Evolutionary conservation across 2,113 vertebrate species (phyloP).

Genomic region (Pristiophorus japonicus): DNA sequence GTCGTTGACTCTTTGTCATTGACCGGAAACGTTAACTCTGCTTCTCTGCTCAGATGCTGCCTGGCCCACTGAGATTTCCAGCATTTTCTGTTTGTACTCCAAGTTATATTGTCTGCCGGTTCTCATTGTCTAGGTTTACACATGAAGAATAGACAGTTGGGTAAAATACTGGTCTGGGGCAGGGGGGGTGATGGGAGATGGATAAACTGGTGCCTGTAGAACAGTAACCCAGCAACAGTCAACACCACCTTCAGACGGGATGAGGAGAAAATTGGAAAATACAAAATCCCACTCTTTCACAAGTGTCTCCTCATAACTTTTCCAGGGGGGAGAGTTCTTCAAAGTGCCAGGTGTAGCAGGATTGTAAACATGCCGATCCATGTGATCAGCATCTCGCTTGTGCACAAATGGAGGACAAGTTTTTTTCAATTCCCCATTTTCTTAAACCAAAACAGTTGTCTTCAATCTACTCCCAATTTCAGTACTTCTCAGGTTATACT

Average conservation of each 20-base stretch:
- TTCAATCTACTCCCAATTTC: neutral
- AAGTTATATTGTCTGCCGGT: neutral
- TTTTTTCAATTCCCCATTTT: neutral
- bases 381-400: neutral
- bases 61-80: no score
- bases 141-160: neutral
- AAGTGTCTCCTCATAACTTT: neutral
- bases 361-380: neutral
- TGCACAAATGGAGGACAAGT: neutral
- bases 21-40: no score
- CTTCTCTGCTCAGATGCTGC: no score
- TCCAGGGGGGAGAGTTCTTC: neutral
- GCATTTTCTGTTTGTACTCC: no score
- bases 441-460: neutral
- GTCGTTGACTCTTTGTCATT: no score
- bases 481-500: neutral
- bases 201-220: neutral
- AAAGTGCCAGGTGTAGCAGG: neutral
- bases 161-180: neutral
- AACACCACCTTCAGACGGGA: neutral
- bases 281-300: neutral
- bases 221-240: neutral
- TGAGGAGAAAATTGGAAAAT: neutral
- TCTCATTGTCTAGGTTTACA: neutral
- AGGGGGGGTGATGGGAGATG: neutral